Evolutionary conservation across 1,140 invertebrate genomes (phyloP), one percentile per base, ranked within the genome.

Genomic region (Drosophila pseudoananassae): DNA sequence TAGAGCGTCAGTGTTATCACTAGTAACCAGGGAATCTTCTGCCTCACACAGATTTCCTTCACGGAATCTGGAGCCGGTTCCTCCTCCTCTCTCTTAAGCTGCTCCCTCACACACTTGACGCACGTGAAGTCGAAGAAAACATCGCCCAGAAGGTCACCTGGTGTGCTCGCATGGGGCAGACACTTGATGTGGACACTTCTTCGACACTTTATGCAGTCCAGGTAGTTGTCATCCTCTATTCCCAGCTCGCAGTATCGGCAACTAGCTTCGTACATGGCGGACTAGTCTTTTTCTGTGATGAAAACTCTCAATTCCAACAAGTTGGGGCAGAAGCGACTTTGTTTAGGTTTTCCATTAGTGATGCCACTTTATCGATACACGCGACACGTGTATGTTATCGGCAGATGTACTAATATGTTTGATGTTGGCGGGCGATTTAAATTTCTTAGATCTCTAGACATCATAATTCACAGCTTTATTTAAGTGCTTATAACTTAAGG

Each of bases 111-210:
- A 33, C 96, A 97, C 45, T 94, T 93, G 29, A 91, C 78, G 82
- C 96, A 97, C 38, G 92, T 94, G 40, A 96, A 95, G 36, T 94
- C 93, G 64, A 96, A 97, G 89, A 97, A 96, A 8, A 96, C 93
- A 93, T 97, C 96, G 20, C 95, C 95, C 2, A 94, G 81, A 14
- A 97, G 92, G 55, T 94, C 93, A 0, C 94, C 95, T 0, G 95
- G 95, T 6, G 94, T 93, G 15, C 94, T 93, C 9, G 93, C 93
- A 31, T 93, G 91, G 64, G 92, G 92, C 29, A 96, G 90, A 82
- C 95, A 96, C 14, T 91, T 91, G 12, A 95, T 82, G 81, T 96
- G 95, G 29, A 96, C 93, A 70, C 92, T 93, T 69, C 76, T 73
- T 1, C 90, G 78, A 77, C 95, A 96, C 43, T 88, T 79, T 15